These are phyloP conservation scores for Aphodius sticticus DNA, from an alignment of 2,888 invertebrate genomes.

Conservation along the genomic window DNA sequence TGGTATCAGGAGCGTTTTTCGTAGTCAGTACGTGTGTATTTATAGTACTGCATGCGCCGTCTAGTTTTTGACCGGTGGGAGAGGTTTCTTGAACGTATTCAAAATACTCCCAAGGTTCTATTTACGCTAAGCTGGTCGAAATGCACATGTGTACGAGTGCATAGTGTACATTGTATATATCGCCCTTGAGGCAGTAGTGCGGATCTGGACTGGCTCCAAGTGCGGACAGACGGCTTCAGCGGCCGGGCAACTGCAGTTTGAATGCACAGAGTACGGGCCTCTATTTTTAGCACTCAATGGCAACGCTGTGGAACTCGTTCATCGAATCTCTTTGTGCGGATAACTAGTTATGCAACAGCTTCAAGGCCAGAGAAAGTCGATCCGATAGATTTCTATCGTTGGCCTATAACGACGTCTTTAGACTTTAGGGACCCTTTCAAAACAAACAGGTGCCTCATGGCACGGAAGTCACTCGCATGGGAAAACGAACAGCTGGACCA, in stretches of 20 bases:
- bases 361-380: constrained; percentile 57
- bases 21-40: not conserved
- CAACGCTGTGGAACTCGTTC: constrained; percentile 37
- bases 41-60: not conserved
- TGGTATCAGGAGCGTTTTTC: not conserved
- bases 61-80: constrained; percentile 4
- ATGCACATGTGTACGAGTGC: constrained; percentile 22
- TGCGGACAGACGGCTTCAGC: constrained; percentile 12
- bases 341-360: constrained; percentile 53
- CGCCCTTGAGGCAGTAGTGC: constrained; percentile 22
- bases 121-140: constrained; percentile 20
- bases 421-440: constrained; percentile 7
- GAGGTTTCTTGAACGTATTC: constrained; percentile 9
- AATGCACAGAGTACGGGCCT: constrained; percentile 16
- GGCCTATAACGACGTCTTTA: constrained; percentile 27
- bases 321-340: constrained; percentile 44
- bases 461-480: constrained; percentile 19
- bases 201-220: constrained; percentile 17
- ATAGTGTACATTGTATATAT: constrained; percentile 16
- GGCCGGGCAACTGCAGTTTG: not conserved
- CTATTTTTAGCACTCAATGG: constrained; percentile 52
- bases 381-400: constrained; percentile 36
- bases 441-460: constrained; percentile 8
- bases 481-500: constrained; percentile 22
- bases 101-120: constrained; percentile 23